Base-by-base conservation (phyloP, 2,888 invertebrate genomes). In the Melieria omissa region DNA sequence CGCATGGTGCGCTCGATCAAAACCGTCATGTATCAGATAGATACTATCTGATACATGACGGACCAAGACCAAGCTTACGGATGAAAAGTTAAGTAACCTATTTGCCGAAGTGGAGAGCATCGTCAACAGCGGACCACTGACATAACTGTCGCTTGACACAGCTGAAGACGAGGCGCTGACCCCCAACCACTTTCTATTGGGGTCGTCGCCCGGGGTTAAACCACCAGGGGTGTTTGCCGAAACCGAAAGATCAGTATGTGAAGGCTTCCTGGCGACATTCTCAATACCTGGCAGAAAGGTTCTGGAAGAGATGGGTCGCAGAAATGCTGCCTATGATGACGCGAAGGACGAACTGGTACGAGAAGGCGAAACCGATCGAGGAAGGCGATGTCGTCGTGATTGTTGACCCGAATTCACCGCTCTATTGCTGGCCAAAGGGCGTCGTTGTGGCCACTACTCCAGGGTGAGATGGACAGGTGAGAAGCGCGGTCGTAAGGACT, bases 261-360 rank as follows among this genome's bases (percentile, higher is more conserved):
- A 54, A 73, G 4, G 87, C 85, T 64, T 63, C 66, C 3, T 79
- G 78, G 77, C 73, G 77, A 4, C 1, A 78, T 16, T 76, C 77
- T 0, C 73, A 77, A 65, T 57, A 73, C 5, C 65, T 78, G 1
- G 70, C 79, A 0, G 77, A 80, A 57, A 70, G 63, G 65, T 79
- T 80, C 54, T 82, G 81, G 82, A 60, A 46, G 7, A 61, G 80
- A 7, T 83, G 81, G 81, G 42, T 80, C 74, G 81, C 82, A 72
- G 83, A 80, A 58, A 77, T 72, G 45, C 54, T 74, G 16, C 73
- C 73, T 3, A 61, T 58, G 5, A 57, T 75, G 10, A 75, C 71
- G 6, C 55, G 65, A 4, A 60, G 73, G 5, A 44, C 61, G 12
- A 73, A 73, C 44, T 75, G 75, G 73, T 74, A 72, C 47, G 67